A percentile compares a stretch with the other conserved stretches of the same genome.
phyloP scores from a whole-genome alignment of 2,888 invertebrate species.

The Nephrotoma flavescens region DNA sequence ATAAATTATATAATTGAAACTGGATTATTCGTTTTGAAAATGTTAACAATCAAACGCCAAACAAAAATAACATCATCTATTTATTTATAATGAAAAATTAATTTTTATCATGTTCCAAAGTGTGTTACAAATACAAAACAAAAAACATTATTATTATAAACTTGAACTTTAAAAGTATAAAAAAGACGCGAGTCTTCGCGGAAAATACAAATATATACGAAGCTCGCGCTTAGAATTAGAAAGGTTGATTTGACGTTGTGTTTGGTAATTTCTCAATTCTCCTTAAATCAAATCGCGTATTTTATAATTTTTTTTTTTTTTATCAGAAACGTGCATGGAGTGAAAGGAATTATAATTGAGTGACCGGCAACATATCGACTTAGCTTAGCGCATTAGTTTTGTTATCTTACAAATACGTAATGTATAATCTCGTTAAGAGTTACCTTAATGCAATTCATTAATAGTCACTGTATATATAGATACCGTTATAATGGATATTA shows the following conservation, averaged over 20 bases:
- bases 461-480: background rate
- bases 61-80: background rate
- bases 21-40: background rate
- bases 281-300: background rate
- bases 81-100: background rate
- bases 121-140: background rate
- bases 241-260: background rate
- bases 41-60: background rate
- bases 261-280: background rate
- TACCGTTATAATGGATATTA: background rate
- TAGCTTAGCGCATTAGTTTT: background rate
- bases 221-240: background rate
- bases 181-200: background rate
- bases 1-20: background rate
- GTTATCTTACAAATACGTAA: background rate
- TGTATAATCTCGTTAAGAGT: background rate
- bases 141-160: background rate
- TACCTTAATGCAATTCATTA: background rate
- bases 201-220: background rate
- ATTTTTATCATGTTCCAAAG: background rate
- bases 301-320: background rate
- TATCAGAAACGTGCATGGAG: background rate
- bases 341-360: background rate
- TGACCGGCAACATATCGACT: background rate
- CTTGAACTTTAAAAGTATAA: background rate